phyloP scores from a whole-genome alignment of 2,797 vertebrate species.

The Jordanella pulchra region DNA sequence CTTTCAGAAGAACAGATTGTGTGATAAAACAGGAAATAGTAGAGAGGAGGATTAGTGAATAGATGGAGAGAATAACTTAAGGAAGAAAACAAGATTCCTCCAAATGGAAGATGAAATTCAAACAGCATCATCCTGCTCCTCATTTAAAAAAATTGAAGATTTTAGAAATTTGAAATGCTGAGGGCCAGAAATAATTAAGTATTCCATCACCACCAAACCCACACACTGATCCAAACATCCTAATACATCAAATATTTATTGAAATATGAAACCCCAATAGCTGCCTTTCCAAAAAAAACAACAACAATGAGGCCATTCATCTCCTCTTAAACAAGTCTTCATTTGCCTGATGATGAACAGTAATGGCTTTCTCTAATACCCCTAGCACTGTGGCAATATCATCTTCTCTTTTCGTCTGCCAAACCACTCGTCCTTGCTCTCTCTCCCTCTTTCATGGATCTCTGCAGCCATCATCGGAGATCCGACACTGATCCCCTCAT shows the following conservation, averaged over 20 bases:
- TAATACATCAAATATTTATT: constrained; percentile 70
- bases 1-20: constrained; percentile 3
- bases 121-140: constrained; percentile 43
- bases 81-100: constrained; percentile 35
- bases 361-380: constrained; percentile 64
- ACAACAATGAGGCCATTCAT: constrained; percentile 66
- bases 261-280: constrained; percentile 51
- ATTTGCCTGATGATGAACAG: constrained; percentile 65
- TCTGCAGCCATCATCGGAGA: constrained; percentile 34
- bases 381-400: constrained; percentile 30
- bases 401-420: constrained; percentile 42
- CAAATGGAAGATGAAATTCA: constrained; percentile 27
- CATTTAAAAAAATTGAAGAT: constrained; percentile 33
- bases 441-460: constrained; percentile 7
- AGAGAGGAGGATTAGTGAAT: constrained; percentile 16
- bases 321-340: constrained; percentile 58
- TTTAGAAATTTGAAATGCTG: constrained; percentile 31
- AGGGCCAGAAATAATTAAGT: constrained; percentile 19
- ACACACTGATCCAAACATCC: constrained; percentile 18
- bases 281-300: constrained; percentile 56
- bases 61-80: constrained; percentile 31
- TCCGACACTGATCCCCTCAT: constrained; percentile 34
- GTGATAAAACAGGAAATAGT: constrained; percentile 14
- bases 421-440: constrained; percentile 3
- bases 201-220: constrained; percentile 12